Base-by-base conservation (phyloP, 2,797 vertebrate genomes). In the Enteromius viviparus region DNA sequence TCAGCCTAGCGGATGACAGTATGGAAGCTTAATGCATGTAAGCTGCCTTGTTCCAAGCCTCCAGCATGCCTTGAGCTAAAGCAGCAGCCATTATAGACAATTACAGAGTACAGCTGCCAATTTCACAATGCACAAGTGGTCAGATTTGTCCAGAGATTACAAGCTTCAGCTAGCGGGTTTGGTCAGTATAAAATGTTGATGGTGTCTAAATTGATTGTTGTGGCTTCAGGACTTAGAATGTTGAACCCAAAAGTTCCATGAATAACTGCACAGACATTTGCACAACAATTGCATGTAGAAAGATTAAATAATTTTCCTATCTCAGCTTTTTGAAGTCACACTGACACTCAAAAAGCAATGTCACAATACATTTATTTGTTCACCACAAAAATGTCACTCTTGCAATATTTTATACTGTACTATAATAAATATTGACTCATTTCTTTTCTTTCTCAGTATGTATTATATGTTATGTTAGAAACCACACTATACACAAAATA, bases 111-210 rank as follows among this genome's bases (percentile, higher is more conserved):
- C 62, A 65, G 51, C 82, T 65, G 53, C 40, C 77, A 70, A 37
- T 79, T 82, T n/a, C 34, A 47, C 26, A 47, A 78, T 60, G 47
- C 71, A 53, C 60, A 64, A 80, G 64, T 79, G 72, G 42, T 69
- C 70, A 37, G 15, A 64, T 81, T 75, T 83, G 66, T 76, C 58
- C 19, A 68, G 34, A 81, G 62, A 78, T 86, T 80, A 47, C 84
- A 34, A 42, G 58, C 45, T 45, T 81, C 55, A 12, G 68, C 69
- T 32, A 40, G 3, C 1, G 0, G 58, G 15, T 75, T 64, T 34
- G 32, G 23, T 71, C 37, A n/a, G 37, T 12, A 47, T 62, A n/a
- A 81, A 4, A 68, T 72, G 53, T 3, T 6, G 40, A 49, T 60
- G 51, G 23, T 60, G 34, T 80, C 49, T 70, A 34, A 71, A 62